Evolutionary conservation across 1,140 invertebrate genomes (phyloP), one percentile per base, ranked within the genome.

Genomic region (Danaus melanippus): DNA sequence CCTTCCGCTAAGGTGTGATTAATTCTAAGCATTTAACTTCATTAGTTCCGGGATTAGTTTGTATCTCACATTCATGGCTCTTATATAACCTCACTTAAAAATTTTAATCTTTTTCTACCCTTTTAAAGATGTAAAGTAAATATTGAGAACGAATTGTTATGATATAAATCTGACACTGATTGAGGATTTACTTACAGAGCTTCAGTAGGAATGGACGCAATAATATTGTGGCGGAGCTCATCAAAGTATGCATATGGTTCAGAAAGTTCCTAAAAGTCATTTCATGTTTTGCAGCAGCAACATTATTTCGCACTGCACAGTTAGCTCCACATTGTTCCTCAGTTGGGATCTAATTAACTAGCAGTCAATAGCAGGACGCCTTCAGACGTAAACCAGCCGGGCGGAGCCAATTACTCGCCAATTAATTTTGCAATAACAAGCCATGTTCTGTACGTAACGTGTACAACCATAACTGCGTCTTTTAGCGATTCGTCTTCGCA

Each of bases 381-480:
- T 80, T 70, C 72, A 77, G 75, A 79, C 71, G 73, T 75, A 67
- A 69, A 66, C 69, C 70, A 71, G 61, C 66, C 71, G 63, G 68
- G 65, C 71, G 71, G 52, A 61, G 62, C 67, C 79, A 81, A 83
- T 83, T 80, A 83, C 66, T 69, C 77, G 78, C 76, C 79, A 78
- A 81, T 83, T 83, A 83, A 79, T 83, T 80, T 79, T 74, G 76
- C 74, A 80, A 80, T 80, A 80, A 71, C 74, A 74, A 67, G 59
- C 54, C 53, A 32, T 32, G 15, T 39, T 52, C 53, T 58, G 53
- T 56, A 53, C 50, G 64, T 56, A 32, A 32, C 21, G 21, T 32
- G 21, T 32, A 32, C 21, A 32, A 32, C 21, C 21, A 32, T 32
- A 32, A 32, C 21, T 32, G 21, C 21, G 21, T 32, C 21, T 32